These are phyloP conservation scores for Andricus curvator DNA, from an alignment of 2,888 invertebrate genomes.

Conservation along the genomic window DNA sequence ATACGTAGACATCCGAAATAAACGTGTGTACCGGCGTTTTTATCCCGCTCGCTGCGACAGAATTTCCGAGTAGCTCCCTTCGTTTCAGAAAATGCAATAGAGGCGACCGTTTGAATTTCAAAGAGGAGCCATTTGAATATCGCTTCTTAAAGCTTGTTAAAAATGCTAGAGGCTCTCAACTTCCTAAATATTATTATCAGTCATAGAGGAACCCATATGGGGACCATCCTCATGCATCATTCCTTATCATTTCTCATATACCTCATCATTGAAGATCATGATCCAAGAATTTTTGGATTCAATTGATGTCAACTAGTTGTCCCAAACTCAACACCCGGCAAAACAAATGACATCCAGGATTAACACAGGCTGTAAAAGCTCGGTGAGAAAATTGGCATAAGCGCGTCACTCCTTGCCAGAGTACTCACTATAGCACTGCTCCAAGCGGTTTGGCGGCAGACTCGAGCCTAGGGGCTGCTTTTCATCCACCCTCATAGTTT, in stretches of 20 bases:
- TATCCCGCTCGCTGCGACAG: slow-evolving; percentile 18
- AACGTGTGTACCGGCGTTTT: slow-evolving; percentile 41
- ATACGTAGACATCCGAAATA: slow-evolving; percentile 43
- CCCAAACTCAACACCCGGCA: too few species aligned
- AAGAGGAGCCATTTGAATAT: slow-evolving; percentile 45
- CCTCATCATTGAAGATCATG: neutral
- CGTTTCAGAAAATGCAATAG: slow-evolving; percentile 39
- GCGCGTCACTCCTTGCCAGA: slow-evolving; percentile 1
- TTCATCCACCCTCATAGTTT: slow-evolving; percentile 52
- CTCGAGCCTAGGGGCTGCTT: slow-evolving; percentile 44
- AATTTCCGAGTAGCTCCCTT: slow-evolving; percentile 44
- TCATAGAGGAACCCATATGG: too few species aligned
- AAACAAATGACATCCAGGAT: neutral
- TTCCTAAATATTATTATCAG: neutral
- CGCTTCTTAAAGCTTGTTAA: slow-evolving; percentile 29
- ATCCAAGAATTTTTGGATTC: neutral
- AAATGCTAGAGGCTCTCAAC: slow-evolving; percentile 11
- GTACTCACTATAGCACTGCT: slow-evolving; percentile 46
- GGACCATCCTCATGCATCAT: too few species aligned
- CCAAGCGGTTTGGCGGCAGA: slow-evolving; percentile 48
- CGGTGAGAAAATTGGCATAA: slow-evolving; percentile 51
- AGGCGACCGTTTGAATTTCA: slow-evolving; percentile 55
- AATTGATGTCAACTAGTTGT: too few species aligned
- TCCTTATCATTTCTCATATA: too few species aligned
- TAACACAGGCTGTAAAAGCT: slow-evolving; percentile 33